Base-by-base conservation (phyloP, 2,888 invertebrate species). In the Carpatolechia fugitivella region DNA sequence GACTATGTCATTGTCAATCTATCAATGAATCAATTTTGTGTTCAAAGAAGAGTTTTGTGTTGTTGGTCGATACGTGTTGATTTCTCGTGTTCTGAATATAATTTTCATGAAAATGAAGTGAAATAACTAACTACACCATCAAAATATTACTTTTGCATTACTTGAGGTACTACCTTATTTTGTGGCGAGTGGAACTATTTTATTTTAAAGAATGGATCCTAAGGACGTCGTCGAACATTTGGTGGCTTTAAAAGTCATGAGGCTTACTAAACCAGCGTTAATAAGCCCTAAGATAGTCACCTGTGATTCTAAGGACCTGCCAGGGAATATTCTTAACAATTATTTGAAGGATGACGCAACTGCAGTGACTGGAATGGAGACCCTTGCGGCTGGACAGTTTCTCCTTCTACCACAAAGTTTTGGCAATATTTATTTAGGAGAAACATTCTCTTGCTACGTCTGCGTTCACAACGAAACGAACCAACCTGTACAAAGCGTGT, bases 371-470 rank as follows among this genome's bases (percentile, higher is more conserved):
- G 95, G 95, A 55, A 92, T 96, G 75, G 96, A 97, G 84, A 95
- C 95, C 0, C 87, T 96, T 53, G 93, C 94, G n/a, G 92, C 96
- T 53, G 98, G 98, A 1, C 97, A 98, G 72, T 96, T 98, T 78
- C 91, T 99, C 71, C 91, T 98, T 55, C 88, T 99, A 52, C 99
- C 99, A 11, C 99, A 99, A 89, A 98, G 97, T 80, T 99, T 99
- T 85, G 99, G 99, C 4, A 99, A 98, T 78, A 98, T 99, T 69
- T 99, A 99, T 81, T 91, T 99, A 46, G 99, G 98, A 14, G 99
- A 99, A 91, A 99, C 98, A 11, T 99, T 99, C 88, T 97, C 99
- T 1, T 98, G 99, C 79, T 99, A 98, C 78, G 95, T 99, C 57
- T 98, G 98, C 85, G 97, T 99, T 54, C 98, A 98, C 76, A 99